Percentiles rank a stretch among this genome's conserved stretches.
Evolutionary conservation across 2,797 vertebrate genomes (phyloP).

Genomic region (Gymnoscopelus braueri): DNA sequence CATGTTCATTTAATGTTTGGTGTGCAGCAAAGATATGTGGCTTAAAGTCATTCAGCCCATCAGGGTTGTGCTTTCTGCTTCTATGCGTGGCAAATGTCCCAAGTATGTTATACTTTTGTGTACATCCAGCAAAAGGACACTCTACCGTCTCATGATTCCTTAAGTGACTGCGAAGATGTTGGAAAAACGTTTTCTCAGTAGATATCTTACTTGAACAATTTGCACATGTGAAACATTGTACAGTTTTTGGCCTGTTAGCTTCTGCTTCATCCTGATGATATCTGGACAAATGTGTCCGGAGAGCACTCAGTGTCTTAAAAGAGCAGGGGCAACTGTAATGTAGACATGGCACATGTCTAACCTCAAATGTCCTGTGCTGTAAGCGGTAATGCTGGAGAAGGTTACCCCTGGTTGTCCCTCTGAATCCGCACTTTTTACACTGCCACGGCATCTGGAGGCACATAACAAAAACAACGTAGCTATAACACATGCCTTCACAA

Average conservation of each 20-base stretch:
- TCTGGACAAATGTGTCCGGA: constrained; percentile 50
- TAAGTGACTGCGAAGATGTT: constrained; percentile 52
- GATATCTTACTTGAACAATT: constrained; percentile 30
- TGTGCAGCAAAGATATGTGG: constrained; percentile 2
- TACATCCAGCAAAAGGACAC: constrained; percentile 54
- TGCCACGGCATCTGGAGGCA: too few species aligned
- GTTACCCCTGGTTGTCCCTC: too few species aligned
- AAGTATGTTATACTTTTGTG: constrained; percentile 55
- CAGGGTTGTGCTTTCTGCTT: constrained; percentile 49
- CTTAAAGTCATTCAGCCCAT: constrained; percentile 48
- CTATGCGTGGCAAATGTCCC: constrained; percentile 51
- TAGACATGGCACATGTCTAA: constrained; percentile 15
- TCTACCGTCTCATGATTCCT: constrained; percentile 48
- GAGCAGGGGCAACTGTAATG: constrained; percentile 45
- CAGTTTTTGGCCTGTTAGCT: constrained; percentile 18
- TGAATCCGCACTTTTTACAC: too few species aligned
- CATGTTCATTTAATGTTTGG: too few species aligned
- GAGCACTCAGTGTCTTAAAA: constrained; percentile 48
- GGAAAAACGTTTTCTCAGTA: constrained; percentile 56
- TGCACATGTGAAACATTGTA: constrained; percentile 39
- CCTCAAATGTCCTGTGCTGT: constrained; percentile 14
- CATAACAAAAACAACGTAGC: too few species aligned
- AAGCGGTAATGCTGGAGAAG: neutral
- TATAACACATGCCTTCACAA: too few species aligned
- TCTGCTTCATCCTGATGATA: constrained; percentile 39